Evolutionary conservation across 2,113 vertebrate genomes (phyloP).

Genomic region (Cyphomyrus discorhynchus): DNA sequence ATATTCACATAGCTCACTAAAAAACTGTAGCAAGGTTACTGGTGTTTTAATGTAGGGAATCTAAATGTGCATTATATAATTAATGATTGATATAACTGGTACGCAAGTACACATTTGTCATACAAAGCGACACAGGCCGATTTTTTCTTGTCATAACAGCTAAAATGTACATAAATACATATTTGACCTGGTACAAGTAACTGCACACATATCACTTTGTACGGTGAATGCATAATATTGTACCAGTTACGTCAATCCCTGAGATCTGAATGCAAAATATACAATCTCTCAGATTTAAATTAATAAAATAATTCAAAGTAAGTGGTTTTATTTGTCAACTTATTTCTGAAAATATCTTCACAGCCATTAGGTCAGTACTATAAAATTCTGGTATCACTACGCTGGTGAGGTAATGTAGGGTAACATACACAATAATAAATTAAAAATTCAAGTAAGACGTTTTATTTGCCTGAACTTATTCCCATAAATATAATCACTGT

Average conservation of each 20-base stretch:
- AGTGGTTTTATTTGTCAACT: not conserved
- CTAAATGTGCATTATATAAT: not conserved
- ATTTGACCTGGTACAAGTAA: not conserved
- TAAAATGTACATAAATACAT: not conserved
- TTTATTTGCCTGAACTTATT: not conserved
- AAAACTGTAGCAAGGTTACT: not conserved
- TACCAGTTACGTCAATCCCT: not conserved
- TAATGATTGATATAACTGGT: not conserved
- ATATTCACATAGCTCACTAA: not conserved
- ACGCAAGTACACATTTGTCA: not conserved
- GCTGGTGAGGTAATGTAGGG: not conserved
- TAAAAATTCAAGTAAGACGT: not conserved
- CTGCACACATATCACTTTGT: not conserved
- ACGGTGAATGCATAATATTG: not conserved
- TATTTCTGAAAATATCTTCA: not conserved
- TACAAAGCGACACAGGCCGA: not conserved
- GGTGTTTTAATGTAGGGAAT: not conserved
- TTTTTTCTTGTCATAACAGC: not conserved
- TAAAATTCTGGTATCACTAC: not conserved
- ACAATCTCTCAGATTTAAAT: not conserved
- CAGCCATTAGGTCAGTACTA: not conserved
- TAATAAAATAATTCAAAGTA: not conserved
- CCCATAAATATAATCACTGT: not conserved
- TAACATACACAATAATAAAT: not conserved
- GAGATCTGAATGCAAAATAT: not conserved